Percentiles rank a stretch among this genome's conserved stretches.
phyloP scores from a whole-genome alignment of 2,113 vertebrate species.

The Muntiacus reevesi region DNA sequence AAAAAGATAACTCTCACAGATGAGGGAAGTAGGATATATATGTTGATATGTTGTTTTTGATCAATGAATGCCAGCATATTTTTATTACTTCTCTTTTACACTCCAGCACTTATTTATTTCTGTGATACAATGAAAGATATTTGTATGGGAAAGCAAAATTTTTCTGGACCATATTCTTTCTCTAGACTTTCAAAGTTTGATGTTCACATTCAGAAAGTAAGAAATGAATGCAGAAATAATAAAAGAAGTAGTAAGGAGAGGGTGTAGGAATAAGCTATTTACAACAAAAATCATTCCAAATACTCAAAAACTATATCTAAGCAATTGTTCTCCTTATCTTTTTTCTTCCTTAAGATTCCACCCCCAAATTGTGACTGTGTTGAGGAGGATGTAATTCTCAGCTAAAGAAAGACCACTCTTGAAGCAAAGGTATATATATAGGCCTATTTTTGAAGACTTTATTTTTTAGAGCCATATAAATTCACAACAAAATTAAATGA shows the following conservation, averaged over 20 bases:
- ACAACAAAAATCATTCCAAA: background rate
- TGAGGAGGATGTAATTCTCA: background rate
- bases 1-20: background rate
- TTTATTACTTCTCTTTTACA: background rate
- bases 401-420: background rate
- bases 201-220: background rate
- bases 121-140: background rate
- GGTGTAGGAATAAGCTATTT: background rate
- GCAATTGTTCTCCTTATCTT: background rate
- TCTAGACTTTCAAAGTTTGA: background rate
- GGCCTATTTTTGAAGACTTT: background rate
- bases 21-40: background rate
- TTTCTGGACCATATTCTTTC: background rate
- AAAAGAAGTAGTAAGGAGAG: background rate
- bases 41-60: background rate
- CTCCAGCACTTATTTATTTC: background rate
- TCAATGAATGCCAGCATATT: background rate
- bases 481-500: background rate
- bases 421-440: background rate
- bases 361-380: background rate
- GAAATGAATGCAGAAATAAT: background rate
- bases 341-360: background rate
- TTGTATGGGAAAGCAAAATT: background rate
- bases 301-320: background rate
- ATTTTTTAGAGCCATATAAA: background rate